Conservation (phyloP, 2,113 vertebrate genomes). For the Cygnus atratus region DNA sequence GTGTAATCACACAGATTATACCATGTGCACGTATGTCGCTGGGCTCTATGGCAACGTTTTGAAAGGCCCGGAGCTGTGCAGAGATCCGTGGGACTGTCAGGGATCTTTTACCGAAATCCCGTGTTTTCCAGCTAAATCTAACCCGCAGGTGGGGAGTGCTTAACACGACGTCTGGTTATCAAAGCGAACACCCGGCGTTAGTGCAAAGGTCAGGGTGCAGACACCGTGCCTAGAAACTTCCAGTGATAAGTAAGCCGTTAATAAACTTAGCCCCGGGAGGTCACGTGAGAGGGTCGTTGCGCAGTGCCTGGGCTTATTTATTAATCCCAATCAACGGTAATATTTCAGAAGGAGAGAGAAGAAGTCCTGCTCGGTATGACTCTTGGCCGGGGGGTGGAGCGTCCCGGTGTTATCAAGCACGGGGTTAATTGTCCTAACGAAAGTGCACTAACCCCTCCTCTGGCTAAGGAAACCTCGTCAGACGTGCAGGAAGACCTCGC, state of each 20-base stretch:
- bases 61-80: not conserved
- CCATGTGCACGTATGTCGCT: accelerated
- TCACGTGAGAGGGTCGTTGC: accelerated
- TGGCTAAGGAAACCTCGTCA: not conserved
- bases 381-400: accelerated
- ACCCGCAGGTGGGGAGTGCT: accelerated
- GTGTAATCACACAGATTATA: accelerated
- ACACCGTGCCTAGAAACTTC: not conserved
- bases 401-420: not conserved
- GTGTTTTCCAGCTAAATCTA: not conserved
- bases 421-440: not conserved
- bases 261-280: not conserved
- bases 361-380: accelerated
- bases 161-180: not conserved
- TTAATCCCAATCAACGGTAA: not conserved
- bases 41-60: accelerated
- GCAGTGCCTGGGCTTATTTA: not conserved
- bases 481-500: not conserved
- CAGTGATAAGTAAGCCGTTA: not conserved
- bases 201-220: not conserved
- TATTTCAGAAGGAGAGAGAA: accelerated
- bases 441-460: not conserved
- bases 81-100: accelerated
- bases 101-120: not conserved
- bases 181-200: not conserved